A percentile compares a stretch with the other conserved stretches of the same genome.
Conservation (phyloP, 53 echinoderm and acorn worm genomes). For the Hippasteria phrygiana region DNA sequence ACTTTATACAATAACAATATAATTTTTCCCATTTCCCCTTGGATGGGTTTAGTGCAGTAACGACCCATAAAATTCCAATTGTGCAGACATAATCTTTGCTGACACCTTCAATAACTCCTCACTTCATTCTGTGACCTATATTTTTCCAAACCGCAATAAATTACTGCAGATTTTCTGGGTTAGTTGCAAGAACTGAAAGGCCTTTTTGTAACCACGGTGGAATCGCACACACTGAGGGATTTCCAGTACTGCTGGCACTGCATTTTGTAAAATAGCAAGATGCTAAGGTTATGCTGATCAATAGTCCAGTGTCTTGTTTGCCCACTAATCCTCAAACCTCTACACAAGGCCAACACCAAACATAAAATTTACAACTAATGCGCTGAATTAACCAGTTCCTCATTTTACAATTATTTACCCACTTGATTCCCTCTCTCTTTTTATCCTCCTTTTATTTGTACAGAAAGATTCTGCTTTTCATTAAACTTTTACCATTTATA, state of each 20-base stretch:
- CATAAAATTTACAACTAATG: too few species aligned
- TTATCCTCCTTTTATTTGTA: too few species aligned
- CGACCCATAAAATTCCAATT: slow-evolving; percentile 6
- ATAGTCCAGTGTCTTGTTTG: too few species aligned
- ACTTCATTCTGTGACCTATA: slow-evolving; percentile 36
- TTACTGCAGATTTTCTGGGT: slow-evolving; percentile 38
- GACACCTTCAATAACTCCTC: slow-evolving; percentile 13
- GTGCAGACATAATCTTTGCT: not conserved
- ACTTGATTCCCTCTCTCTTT: too few species aligned
- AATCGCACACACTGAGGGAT: not conserved
- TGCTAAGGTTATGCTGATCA: too few species aligned
- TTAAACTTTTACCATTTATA: too few species aligned
- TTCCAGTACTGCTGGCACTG: not conserved
- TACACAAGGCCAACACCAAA: too few species aligned
- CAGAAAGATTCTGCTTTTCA: too few species aligned
- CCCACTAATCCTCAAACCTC: too few species aligned
- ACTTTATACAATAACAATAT: slow-evolving; percentile 8
- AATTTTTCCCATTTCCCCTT: not conserved
- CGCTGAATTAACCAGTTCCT: too few species aligned
- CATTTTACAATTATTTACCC: too few species aligned
- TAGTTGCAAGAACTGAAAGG: not conserved
- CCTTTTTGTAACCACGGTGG: not conserved
- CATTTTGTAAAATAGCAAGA: too few species aligned
- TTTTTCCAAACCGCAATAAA: slow-evolving; percentile 20
- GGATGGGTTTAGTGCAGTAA: not conserved